Evolutionary conservation across 2,797 vertebrate species (phyloP).

Genomic region (Macrochelys suwanniensis): DNA sequence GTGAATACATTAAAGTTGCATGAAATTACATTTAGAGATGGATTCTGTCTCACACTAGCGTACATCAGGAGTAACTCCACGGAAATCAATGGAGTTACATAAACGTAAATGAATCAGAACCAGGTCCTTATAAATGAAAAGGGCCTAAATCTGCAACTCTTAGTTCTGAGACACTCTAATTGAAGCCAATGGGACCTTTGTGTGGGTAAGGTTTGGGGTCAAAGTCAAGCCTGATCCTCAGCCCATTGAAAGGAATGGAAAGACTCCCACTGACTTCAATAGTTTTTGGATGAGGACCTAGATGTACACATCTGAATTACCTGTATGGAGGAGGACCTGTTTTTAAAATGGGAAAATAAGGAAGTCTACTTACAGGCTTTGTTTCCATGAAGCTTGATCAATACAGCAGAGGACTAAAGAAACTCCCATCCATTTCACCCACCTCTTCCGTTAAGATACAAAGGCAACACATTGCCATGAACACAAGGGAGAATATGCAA

Average conservation of each 20-base stretch:
- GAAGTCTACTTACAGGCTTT: background rate
- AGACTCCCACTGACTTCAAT: background rate
- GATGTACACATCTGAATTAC: background rate
- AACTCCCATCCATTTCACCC: slow-evolving; percentile 66
- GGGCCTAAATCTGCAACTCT: background rate
- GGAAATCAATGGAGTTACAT: background rate
- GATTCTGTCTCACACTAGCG: background rate
- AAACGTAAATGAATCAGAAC: background rate
- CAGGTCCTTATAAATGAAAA: background rate
- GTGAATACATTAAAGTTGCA: background rate
- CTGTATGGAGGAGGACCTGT: background rate
- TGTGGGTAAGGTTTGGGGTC: background rate
- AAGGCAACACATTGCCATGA: slow-evolving; percentile 60
- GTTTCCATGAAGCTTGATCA: slow-evolving; percentile 43
- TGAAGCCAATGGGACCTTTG: background rate
- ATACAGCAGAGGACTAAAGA: slow-evolving; percentile 48
- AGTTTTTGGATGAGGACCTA: background rate
- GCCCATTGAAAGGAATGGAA: slow-evolving; percentile 17
- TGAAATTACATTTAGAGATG: background rate
- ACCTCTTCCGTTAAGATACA: slow-evolving; percentile 67
- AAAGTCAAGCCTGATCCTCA: background rate
- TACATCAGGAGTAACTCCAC: background rate
- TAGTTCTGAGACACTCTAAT: background rate
- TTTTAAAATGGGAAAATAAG: slow-evolving; percentile 5
- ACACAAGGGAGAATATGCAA: slow-evolving; percentile 78